Evolutionary conservation across 2,888 invertebrate species (phyloP), one percentile per base, ranked within the genome.

Genomic region (Latrodectus elegans): DNA sequence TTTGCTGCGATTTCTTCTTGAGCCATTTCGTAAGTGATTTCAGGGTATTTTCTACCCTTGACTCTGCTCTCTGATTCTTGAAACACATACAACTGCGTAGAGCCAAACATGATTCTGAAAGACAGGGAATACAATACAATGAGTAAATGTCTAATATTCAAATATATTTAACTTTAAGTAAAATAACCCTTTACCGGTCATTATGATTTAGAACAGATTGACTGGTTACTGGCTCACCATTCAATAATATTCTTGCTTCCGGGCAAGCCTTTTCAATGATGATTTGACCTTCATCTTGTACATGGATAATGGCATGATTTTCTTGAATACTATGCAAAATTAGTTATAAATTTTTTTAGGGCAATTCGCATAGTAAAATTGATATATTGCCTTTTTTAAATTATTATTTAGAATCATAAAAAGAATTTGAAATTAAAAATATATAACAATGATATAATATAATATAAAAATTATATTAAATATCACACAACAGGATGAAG

Each of bases 61-160:
- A 90, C 90, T 9, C 88, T 89, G 80, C 92, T 91, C 70, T 91
- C 90, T 0, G 94, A 94, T 90, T 93, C 92, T 70, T 92, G 92
- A 91, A 93, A 94, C 3, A 94, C 92, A 91, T 93, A 94, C 71
- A 94, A 91, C 91, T 94, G 94, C 38, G 93, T 93, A 12, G 93
- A 93, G 14, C 94, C 94, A 90, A 94, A 93, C 86, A 94, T 91
- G 15, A 94, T 90, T 89, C 93, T 93, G 51, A 71, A 51, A n/a
- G 1, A 38, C 6, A 38, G 6, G 6, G 38, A 38, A 38, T 38
- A 38, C 6, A 38, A 38, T 6, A 10, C n/a, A 60, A 11, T 60
- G 1, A 60, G 10, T 38, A 38, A 38, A 38, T 6, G 38, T 60
- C 14, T 0, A 6, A 60, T 60, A 10, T 10, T 60, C 11, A 15